These are phyloP conservation scores for Papilio polytes DNA, from an alignment of 1,140 invertebrate species.

Conservation along the genomic window DNA sequence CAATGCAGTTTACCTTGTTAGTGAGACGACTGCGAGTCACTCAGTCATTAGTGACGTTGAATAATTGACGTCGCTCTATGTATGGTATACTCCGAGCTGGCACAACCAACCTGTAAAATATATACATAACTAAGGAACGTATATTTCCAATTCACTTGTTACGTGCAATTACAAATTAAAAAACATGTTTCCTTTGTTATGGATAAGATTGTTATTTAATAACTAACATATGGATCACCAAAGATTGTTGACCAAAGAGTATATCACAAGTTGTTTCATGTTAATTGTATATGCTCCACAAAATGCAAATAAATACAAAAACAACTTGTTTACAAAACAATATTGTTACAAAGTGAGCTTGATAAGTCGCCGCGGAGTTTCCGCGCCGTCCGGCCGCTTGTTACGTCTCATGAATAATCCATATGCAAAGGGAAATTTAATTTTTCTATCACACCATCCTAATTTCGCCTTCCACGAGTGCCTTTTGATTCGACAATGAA, in stretches of 20 bases:
- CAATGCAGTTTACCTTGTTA: not conserved
- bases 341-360: slow-evolving; percentile 43
- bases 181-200: too few species aligned
- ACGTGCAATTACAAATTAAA: not conserved
- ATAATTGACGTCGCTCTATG: slow-evolving; percentile 16
- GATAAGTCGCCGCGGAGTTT: slow-evolving; percentile 44
- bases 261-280: not conserved
- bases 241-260: too few species aligned
- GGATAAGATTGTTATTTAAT: too few species aligned
- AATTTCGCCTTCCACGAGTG: slow-evolving; percentile 22
- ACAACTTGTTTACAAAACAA: slow-evolving; percentile 38
- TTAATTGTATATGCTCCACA: not conserved
- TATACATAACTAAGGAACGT: not conserved
- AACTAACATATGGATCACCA: too few species aligned
- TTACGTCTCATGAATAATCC: slow-evolving; percentile 60
- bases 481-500: slow-evolving; percentile 14
- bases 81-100: not conserved
- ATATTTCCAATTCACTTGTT: not conserved
- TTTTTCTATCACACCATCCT: slow-evolving; percentile 45
- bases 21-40: not conserved
- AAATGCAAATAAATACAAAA: not conserved
- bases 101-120: not conserved
- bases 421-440: slow-evolving; percentile 51
- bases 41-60: slow-evolving; percentile 25
- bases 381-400: slow-evolving; percentile 49